Evolutionary conservation across 1,140 invertebrate genomes (phyloP), one percentile per base, ranked within the genome.

Genomic region (Pygmarrhopalites habei): DNA sequence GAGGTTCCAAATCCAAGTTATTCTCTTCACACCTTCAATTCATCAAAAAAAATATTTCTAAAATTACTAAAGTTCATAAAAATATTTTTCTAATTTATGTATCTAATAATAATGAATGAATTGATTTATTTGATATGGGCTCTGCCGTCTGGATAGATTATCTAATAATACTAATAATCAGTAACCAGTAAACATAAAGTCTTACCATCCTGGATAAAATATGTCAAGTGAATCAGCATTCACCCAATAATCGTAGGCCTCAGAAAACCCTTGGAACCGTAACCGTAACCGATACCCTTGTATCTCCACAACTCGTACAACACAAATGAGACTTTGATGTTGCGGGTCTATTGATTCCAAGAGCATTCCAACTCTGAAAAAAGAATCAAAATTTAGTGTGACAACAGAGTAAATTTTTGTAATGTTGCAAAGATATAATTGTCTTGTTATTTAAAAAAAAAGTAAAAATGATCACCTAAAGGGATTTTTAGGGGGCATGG

Each of bases 281-380:
- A 97, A 77, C 59, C 90, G 81, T 70, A 97, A 78, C 35, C 94
- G 79, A 73, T 88, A 88, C 25, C 88, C 82, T 68, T 84, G 82
- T 49, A 90, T 82, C 77, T 95, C 90, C 0, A 85, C 85, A 19
- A 96, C 86, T 19, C 86, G 88, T 26, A 93, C 80, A 26, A 93
- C 90, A 76, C 92, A 94, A 74, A 92, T 93, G 51, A 89, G 76
- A 0, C 88, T 86, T 57, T 90, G 92, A 76, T 94, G 89, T 70
- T 87, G 84, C 0, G 92, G 92, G 79, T 98, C 93, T 62, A 95
- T 90, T 0, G 90, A 92, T 79, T 97, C 94, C 55, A 96, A 72
- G 73, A 92, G 90, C 90, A 95, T 93, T 14, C 91, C 91, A 57
- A 87, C 81, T 62, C 75, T 75, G 72, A 80, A 81, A 72, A 65